Base-by-base conservation (phyloP, 2,797 vertebrate species). In the Coracias cyanogaster region DNA sequence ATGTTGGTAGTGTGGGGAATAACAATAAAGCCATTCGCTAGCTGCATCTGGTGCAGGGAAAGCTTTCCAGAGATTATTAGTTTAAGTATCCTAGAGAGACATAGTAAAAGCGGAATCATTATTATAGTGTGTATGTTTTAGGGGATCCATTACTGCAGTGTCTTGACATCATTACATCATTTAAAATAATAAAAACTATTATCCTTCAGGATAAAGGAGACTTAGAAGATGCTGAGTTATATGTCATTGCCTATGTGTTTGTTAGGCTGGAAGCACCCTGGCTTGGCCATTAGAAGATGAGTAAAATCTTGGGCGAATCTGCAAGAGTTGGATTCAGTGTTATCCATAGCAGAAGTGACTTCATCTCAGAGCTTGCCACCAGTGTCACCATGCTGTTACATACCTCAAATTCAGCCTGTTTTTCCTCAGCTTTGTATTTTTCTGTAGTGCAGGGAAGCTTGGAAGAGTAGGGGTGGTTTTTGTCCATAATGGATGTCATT, bases 11-110 rank as follows among this genome's bases (percentile, higher is more conserved):
- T 94, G 64, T 93, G 64, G 88, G 83, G 91, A 93, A 94, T 85
- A 95, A 88, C 96, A 96, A 92, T 91, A 94, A 93, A 95, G 92
- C 45, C 71, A 85, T 82, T 89, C 4, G 10, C 90, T 94, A 71
- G 69, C 94, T 95, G 88, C 96, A 95, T 96, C 91, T 96, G 95
- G 94, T 93, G 65, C 86, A 95, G 88, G 86, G 74, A 95, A 93
- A 95, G 77, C 91, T 90, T 92, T 95, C 94, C 94, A 96, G 91
- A 96, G 80, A 91, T 92, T 90, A 95, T 95, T 95, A 94, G 91
- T 95, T 95, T 93, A 95, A 94, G 90, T 71, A 87, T 96, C 57
- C 81, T 94, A 85, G 91, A 90, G 93, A 96, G 91, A 86, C 86
- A 65, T 94, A 95, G 89, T 95, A 90, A 94, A 94, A 92, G 78